phyloP scores from a whole-genome alignment of 2,113 vertebrate genomes.

The Vireo altiloquus region DNA sequence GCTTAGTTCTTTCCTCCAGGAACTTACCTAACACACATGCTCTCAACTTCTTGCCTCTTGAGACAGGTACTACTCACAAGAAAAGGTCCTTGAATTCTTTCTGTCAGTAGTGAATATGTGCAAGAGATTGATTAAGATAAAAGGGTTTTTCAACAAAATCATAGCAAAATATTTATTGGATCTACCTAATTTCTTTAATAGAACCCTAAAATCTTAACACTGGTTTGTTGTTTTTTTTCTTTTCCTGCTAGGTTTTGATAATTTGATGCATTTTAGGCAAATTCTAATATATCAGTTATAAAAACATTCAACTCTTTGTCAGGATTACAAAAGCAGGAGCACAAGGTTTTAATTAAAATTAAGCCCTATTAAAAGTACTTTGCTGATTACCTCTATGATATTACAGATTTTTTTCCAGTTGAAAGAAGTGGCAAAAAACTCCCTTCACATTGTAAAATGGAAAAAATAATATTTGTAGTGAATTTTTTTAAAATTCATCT shows the following conservation, averaged over 20 bases:
- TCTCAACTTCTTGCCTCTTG: background rate
- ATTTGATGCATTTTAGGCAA: background rate
- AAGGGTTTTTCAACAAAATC: background rate
- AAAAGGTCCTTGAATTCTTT: background rate
- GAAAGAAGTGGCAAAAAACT: background rate
- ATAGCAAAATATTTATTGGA: background rate
- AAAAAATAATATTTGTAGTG: background rate
- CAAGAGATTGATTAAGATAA: background rate
- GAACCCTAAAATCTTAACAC: background rate
- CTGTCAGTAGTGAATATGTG: background rate
- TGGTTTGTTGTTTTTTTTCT: background rate
- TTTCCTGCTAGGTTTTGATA: background rate
- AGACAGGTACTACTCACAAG: background rate
- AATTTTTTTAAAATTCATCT: background rate
- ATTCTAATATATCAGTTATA: background rate
- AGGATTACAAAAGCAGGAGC: background rate
- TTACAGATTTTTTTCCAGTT: background rate
- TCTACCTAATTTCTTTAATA: background rate
- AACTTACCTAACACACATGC: rapidly evolving
- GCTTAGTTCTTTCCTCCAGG: background rate
- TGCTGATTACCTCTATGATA: background rate
- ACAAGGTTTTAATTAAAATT: background rate
- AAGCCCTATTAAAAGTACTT: background rate
- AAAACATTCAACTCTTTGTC: background rate
- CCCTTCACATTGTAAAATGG: background rate